Evolutionary conservation across 2,888 invertebrate genomes (phyloP).

Genomic region (Scaptomyza flava): DNA sequence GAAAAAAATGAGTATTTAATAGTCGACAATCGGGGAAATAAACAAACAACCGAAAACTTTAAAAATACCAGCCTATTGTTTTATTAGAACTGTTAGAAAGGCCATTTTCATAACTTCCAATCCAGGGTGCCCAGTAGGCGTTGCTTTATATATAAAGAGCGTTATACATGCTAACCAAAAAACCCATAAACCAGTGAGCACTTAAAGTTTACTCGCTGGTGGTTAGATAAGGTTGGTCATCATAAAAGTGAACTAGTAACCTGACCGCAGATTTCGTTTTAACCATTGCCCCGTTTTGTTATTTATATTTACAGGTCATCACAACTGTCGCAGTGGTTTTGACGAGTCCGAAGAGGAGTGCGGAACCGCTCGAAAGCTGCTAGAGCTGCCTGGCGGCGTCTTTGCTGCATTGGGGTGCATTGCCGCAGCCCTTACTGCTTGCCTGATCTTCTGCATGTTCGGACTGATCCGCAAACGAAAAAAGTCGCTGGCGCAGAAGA

Average conservation of each 20-base stretch:
- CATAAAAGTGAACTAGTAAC: slow-evolving; percentile 41
- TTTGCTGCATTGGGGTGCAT: slow-evolving; percentile 87
- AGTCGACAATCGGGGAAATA: no score
- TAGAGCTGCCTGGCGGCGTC: slow-evolving; percentile 86
- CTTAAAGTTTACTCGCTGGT: slow-evolving; percentile 59
- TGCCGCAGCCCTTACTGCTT: slow-evolving; percentile 86
- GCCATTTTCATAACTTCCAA: no score
- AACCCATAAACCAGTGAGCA: slow-evolving; percentile 23
- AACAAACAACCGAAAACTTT: no score
- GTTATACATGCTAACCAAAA: no score
- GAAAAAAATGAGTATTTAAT: no score
- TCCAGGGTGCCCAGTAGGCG: no score
- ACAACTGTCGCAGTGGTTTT: slow-evolving; percentile 88
- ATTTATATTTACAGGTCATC: slow-evolving; percentile 80
- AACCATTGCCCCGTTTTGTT: slow-evolving; percentile 36
- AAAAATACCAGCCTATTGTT: no score
- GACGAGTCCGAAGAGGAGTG: slow-evolving; percentile 90
- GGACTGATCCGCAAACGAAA: slow-evolving; percentile 86
- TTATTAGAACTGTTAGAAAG: no score
- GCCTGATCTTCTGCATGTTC: slow-evolving; percentile 86
- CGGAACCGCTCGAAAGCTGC: slow-evolving; percentile 86
- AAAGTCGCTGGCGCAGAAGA: slow-evolving; percentile 86
- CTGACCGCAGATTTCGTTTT: slow-evolving; percentile 53
- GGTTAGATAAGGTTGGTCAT: slow-evolving; percentile 32
- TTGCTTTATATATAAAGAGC: no score